Evolutionary conservation across 2,113 vertebrate genomes (phyloP).

Genomic region (Erythrolamprus reginae): DNA sequence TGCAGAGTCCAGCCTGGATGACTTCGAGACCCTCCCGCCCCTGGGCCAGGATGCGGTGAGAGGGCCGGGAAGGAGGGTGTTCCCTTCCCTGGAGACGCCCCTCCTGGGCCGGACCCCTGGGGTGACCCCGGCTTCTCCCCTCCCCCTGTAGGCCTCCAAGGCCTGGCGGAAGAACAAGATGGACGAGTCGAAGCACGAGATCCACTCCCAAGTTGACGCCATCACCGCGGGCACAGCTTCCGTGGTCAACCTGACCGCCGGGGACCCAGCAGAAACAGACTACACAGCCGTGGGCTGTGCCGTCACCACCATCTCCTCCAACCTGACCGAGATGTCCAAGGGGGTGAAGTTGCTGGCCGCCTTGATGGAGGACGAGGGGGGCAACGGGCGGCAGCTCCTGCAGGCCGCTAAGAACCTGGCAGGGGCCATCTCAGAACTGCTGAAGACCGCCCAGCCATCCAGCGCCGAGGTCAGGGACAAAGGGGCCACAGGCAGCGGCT

Average conservation of each 20-base stretch:
- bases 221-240: constrained; percentile 96
- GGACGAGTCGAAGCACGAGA: constrained; percentile 98
- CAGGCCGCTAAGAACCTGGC: constrained; percentile 93
- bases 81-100: neutral
- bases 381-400: constrained; percentile 86
- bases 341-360: constrained; percentile 92
- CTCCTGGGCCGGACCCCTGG: neutral
- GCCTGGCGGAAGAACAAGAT: constrained; percentile 98
- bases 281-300: constrained; percentile 96
- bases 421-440: constrained; percentile 84
- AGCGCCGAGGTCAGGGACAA: constrained; percentile 76
- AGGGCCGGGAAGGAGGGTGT: neutral
- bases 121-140: neutral
- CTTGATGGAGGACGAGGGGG: constrained; percentile 92
- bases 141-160: constrained; percentile 93
- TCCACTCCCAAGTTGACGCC: constrained; percentile 97
- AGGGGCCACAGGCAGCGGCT: too few species aligned
- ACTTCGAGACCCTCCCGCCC: constrained; percentile 87
- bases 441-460: constrained; percentile 91
- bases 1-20: constrained; percentile 87
- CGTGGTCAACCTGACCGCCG: constrained; percentile 94
- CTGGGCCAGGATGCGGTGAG: constrained; percentile 95
- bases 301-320: constrained; percentile 96
- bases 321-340: constrained; percentile 98
- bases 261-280: constrained; percentile 93